Evolutionary conservation across 2,888 invertebrate genomes (phyloP).

Genomic region (Caenorhabditis becei): DNA sequence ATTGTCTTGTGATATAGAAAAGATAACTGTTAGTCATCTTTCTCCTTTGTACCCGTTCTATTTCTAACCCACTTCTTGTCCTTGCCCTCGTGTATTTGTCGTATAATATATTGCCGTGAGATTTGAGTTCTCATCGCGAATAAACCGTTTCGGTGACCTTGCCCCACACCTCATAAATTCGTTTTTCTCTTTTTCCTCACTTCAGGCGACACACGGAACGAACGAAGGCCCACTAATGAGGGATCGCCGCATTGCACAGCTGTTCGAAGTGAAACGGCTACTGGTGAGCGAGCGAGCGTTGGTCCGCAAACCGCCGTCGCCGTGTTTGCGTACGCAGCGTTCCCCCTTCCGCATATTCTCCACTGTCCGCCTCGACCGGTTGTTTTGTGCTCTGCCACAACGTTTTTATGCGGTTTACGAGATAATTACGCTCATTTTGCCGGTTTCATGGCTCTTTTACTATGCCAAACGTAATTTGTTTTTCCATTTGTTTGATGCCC

Average conservation of each 20-base stretch:
- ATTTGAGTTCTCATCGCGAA: constrained; percentile 24
- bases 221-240: constrained; percentile 40
- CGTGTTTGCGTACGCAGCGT: constrained; percentile 47
- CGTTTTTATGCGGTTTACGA: constrained; percentile 19
- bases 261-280: constrained; percentile 47
- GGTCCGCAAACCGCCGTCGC: constrained; percentile 30
- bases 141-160: constrained; percentile 20
- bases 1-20: constrained; percentile 15
- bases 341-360: background rate
- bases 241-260: constrained; percentile 57
- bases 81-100: background rate
- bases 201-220: constrained; percentile 39
- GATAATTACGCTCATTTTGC: constrained; percentile 20
- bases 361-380: constrained; percentile 7
- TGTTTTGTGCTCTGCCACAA: constrained; percentile 8
- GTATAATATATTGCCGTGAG: constrained; percentile 18
- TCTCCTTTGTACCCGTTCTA: constrained; percentile 12
- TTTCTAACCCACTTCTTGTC: background rate
- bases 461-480: background rate
- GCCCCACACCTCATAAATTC: constrained; percentile 27
- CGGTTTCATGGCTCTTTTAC: background rate
- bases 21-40: constrained; percentile 12
- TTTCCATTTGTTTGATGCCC: background rate
- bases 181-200: constrained; percentile 19
- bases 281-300: constrained; percentile 25